Conservation (phyloP, 2,113 vertebrate genomes). For the Vulpes vulpes region DNA sequence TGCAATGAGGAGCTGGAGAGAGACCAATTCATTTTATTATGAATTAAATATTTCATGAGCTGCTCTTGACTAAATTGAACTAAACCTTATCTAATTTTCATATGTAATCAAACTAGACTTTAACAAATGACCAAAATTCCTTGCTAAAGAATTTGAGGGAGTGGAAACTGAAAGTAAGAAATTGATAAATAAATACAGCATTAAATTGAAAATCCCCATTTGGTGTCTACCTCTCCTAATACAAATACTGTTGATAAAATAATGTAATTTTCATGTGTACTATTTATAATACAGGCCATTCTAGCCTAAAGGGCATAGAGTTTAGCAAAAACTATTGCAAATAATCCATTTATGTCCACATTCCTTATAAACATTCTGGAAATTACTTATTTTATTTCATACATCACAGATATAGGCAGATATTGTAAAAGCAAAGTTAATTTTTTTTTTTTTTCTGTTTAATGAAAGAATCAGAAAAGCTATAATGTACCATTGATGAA, state of each 20-base stretch:
- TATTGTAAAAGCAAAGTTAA: neutral
- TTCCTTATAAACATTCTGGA: neutral
- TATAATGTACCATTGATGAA: neutral
- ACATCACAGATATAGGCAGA: neutral
- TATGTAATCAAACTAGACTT: neutral
- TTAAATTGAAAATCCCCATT: neutral
- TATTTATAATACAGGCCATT: neutral
- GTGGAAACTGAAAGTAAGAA: neutral
- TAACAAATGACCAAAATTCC: conserved; percentile 28
- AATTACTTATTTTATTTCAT: neutral
- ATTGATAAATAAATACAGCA: neutral
- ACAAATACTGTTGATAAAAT: conserved; percentile 9
- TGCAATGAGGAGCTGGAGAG: neutral
- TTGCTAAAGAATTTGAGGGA: neutral
- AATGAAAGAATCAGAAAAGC: neutral
- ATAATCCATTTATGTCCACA: neutral
- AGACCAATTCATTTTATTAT: conserved; percentile 41
- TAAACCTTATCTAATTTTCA: conserved; percentile 40
- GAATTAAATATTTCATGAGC: conserved; percentile 37
- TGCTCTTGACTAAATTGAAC: neutral
- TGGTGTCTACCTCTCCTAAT: neutral
- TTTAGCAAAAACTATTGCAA: neutral
- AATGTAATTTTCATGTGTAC: neutral
- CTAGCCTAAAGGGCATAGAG: neutral
- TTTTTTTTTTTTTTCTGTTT: neutral